phyloP scores from a whole-genome alignment of 2,888 invertebrate species.

The Amaurobius ferox region DNA sequence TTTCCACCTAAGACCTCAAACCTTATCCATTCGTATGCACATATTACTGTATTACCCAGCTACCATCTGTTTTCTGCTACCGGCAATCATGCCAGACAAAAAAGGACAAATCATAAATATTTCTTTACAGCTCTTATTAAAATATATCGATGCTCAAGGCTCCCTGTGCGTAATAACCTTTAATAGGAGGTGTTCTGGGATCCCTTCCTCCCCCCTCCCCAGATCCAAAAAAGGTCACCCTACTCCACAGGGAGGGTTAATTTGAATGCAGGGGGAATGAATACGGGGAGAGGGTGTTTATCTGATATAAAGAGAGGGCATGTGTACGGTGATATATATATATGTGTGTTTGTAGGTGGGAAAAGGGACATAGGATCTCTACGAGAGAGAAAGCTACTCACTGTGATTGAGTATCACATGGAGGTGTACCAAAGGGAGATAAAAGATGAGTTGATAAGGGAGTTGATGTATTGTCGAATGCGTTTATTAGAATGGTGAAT shows the following conservation, averaged over 20 bases:
- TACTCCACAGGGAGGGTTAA: constrained; percentile 52
- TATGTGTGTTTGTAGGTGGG: neutral
- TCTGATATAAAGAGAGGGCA: constrained; percentile 51
- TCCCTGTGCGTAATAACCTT: constrained; percentile 39
- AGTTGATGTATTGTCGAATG: too few relatives aligned
- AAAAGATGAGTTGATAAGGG: neutral
- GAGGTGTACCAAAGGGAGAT: neutral
- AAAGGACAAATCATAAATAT: constrained; percentile 58
- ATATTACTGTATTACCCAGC: neutral
- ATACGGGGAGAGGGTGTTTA: constrained; percentile 32
- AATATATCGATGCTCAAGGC: constrained; percentile 44
- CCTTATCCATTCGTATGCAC: too few relatives aligned
- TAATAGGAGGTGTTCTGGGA: neutral
- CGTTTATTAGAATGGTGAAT: too few relatives aligned
- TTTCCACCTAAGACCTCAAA: too few relatives aligned
- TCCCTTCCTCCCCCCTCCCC: neutral
- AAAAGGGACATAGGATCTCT: constrained; percentile 14
- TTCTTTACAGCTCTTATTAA: constrained; percentile 64
- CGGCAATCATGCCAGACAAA: constrained; percentile 21
- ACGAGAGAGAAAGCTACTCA: constrained; percentile 20
- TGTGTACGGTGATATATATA: constrained; percentile 5
- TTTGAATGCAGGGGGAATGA: constrained; percentile 39
- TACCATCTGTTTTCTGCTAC: constrained; percentile 38
- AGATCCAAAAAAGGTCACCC: constrained; percentile 12
- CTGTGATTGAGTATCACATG: constrained; percentile 43